Evolutionary conservation across 1,140 invertebrate species (phyloP), one percentile per base, ranked within the genome.

Genomic region (Zaprionus taronus): DNA sequence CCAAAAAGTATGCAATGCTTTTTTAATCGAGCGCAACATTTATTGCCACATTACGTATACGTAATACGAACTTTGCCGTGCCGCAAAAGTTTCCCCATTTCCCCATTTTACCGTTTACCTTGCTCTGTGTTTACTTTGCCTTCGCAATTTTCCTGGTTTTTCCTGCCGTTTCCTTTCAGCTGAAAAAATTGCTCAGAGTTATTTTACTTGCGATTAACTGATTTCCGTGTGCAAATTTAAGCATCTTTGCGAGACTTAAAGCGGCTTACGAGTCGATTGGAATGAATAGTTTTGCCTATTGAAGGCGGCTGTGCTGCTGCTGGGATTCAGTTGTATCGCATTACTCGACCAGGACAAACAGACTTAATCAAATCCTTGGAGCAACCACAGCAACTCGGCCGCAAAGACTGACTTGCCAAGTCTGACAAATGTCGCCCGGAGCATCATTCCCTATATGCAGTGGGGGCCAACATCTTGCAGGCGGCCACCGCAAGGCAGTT

Each of bases 341-440:
- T 81, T 71, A 55, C 66, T 26, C 17, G 24, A 20, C 4, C 24
- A 26, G 38, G 51, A 22, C 34, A 64, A 60, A 68, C 68, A 79
- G 81, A 84, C 84, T 87, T 89, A 81, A 81, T 84, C 72, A 83
- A 87, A 89, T 83, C 77, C 75, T 71, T 83, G 73, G 84, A 74
- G 77, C 67, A 79, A 77, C 81, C 81, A n/a, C 47, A 70, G 15
- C 44, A 28, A 49, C 47, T 57, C 34, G 38, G 41, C n/a, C n/a
- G 20, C 38, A n/a, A n/a, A 22, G 41, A 47, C 41, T 17, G n/a
- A 17, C 41, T 26, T 51, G 15, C 9, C 62, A 55, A 56, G 67
- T 71, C 85, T 81, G 84, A 81, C 84, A 89, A 89, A 72, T 81
- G 81, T 83, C 79, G 81, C 69, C 80, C 62, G 51, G 56, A 79